Evolutionary conservation across 2,113 vertebrate genomes (phyloP), one percentile per base, ranked within the genome.

Genomic region (Hyperopisus bebe): DNA sequence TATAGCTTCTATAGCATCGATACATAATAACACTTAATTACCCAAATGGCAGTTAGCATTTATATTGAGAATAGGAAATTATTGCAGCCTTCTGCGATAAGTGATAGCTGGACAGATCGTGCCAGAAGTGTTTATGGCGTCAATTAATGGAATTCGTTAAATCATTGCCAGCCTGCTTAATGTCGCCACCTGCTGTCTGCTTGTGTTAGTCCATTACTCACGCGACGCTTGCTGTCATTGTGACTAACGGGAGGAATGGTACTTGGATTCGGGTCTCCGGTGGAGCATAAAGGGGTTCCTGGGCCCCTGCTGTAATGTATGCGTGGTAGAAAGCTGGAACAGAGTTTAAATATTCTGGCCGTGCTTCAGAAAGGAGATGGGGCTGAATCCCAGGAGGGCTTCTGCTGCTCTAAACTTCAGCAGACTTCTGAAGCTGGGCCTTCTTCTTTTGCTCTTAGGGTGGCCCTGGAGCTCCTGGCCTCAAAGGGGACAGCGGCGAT

Each of bases 401-500:
- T 80, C 70, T 39, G 35, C 31, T 39, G 31, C 35, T 19, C 4
- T 80, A 8, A 70, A 70, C 62, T 70, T 70, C 62, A 70, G 10
- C 62, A 27, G 3, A 70, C 27, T 13, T 27, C 27, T 70, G 74
- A 80, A 10, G 31, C 31, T 19, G 13, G 1, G 1, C 15, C 74
- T 70, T 80, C 10, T 39, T 11, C 35, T 80, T 35, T 39, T 1
- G 13, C 15, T 0, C 74, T 11, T 51, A 99, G 98, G 98, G 98
- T 88, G 94, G 94, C 82, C 97, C 98, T 91, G 98, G 98, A 90
- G 58, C 96, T 88, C 5, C 97, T 58, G 98, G 98, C 89, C 96
- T 96, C 91, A 99, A 99, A 95, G 98, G 98, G 91, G 98, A 99
- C 90, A 70, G 94, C 84, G 98, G 98, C n/a, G 98, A 99, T 17